phyloP scores from a whole-genome alignment of 2,113 vertebrate species.

The Serinus canaria region DNA sequence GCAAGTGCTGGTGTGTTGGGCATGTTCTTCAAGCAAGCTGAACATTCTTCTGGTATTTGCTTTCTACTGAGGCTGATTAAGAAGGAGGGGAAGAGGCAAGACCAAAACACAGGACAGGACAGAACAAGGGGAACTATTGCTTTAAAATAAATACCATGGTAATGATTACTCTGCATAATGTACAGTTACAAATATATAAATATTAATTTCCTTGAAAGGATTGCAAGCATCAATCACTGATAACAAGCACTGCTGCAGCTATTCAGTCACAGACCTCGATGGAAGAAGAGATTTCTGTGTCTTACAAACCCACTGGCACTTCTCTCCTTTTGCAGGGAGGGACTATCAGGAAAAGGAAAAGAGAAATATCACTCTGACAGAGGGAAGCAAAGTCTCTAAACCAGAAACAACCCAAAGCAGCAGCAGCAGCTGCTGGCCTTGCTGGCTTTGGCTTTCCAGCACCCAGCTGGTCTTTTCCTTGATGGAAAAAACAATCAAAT shows the following conservation, averaged over 20 bases:
- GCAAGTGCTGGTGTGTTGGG: neutral
- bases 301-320: neutral
- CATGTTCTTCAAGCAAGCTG: neutral
- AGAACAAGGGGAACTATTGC: neutral
- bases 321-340: neutral
- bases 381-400: neutral
- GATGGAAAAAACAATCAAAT: neutral
- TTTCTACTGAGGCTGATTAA: constrained; percentile 19
- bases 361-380: neutral
- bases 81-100: neutral
- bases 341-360: neutral
- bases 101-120: constrained; percentile 1
- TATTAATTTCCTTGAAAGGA: constrained; percentile 27
- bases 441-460: neutral
- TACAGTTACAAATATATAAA: constrained; percentile 65
- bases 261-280: neutral
- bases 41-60: neutral
- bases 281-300: neutral
- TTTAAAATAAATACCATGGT: constrained; percentile 61
- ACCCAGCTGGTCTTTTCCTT: neutral
- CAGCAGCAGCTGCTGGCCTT: neutral
- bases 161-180: constrained; percentile 48
- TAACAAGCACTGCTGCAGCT: constrained; percentile 25
- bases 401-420: neutral
- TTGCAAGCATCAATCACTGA: constrained; percentile 23